Evolutionary conservation across 2,797 vertebrate species (phyloP).

Genomic region (Manis crassicaudata): DNA sequence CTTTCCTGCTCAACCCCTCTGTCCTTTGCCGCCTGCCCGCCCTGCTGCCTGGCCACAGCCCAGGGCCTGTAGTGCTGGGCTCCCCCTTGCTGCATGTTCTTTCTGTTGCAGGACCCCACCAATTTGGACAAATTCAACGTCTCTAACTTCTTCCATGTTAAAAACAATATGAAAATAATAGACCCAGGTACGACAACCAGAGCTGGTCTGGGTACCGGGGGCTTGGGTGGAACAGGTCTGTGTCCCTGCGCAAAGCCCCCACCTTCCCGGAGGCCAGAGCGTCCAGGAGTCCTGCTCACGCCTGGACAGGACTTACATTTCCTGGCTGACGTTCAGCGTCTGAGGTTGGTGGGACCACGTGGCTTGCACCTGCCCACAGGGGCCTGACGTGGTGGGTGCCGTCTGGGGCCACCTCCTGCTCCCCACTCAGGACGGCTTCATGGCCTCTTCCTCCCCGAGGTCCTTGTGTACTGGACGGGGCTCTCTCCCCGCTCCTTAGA

Average conservation of each 20-base stretch:
- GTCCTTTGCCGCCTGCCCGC: fast-evolving
- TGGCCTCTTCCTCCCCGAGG: background rate
- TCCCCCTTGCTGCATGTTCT: background rate
- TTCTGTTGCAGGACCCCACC: conserved; percentile 92
- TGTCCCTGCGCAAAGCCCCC: background rate
- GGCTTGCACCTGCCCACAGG: background rate
- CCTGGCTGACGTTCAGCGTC: fast-evolving
- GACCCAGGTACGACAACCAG: conserved; percentile 91
- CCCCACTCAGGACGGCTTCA: background rate
- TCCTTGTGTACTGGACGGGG: background rate
- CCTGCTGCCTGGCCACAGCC: background rate
- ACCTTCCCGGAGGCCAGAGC: background rate
- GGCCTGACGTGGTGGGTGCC: background rate
- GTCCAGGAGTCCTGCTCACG: background rate
- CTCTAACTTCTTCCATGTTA: conserved; percentile 96
- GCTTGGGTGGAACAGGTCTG: background rate
- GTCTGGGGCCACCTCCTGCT: background rate
- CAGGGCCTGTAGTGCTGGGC: fast-evolving
- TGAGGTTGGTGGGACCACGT: background rate
- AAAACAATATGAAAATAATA: conserved; percentile 94
- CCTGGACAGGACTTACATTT: background rate
- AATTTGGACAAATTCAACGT: conserved; percentile 99
- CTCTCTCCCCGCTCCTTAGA: background rate
- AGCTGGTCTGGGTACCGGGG: background rate
- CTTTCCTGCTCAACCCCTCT: background rate